phyloP scores from a whole-genome alignment of 1,140 invertebrate species.

The Micrasema longulum region DNA sequence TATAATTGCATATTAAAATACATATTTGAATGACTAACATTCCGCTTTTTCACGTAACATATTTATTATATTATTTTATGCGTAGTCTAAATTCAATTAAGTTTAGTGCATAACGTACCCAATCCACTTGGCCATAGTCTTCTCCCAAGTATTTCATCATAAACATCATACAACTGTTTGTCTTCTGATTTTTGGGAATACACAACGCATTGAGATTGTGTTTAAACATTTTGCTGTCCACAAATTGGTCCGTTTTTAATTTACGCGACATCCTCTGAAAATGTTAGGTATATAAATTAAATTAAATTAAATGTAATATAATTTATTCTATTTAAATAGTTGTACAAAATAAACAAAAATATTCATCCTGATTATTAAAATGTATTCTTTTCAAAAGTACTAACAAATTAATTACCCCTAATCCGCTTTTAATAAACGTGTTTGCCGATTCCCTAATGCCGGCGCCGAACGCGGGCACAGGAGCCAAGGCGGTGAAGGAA shows the following conservation, averaged over 20 bases:
- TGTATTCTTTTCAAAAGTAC: too few relatives aligned
- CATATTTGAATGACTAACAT: too few relatives aligned
- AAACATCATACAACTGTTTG: constrained; percentile 58
- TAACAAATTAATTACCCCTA: too few relatives aligned
- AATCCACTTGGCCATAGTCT: constrained; percentile 61
- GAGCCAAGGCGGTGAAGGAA: constrained; percentile 60
- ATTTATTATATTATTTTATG: too few relatives aligned
- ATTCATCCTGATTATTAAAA: too few relatives aligned
- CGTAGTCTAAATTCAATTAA: background rate
- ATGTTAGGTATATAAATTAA: too few relatives aligned
- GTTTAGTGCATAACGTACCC: constrained; percentile 54
- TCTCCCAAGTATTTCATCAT: constrained; percentile 58
- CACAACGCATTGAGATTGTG: constrained; percentile 57
- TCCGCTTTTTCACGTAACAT: too few relatives aligned
- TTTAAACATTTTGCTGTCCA: constrained; percentile 1
- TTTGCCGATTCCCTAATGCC: background rate
- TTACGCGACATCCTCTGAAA: constrained; percentile 5
- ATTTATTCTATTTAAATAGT: too few relatives aligned
- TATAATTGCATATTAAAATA: too few relatives aligned
- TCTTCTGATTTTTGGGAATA: constrained; percentile 44
- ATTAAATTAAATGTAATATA: too few relatives aligned
- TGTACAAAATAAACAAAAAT: too few relatives aligned
- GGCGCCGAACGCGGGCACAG: constrained; percentile 58
- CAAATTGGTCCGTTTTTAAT: constrained; percentile 12
- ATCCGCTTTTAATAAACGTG: background rate